Conservation (phyloP, 2,113 vertebrate genomes). For the Calypte anna region DNA sequence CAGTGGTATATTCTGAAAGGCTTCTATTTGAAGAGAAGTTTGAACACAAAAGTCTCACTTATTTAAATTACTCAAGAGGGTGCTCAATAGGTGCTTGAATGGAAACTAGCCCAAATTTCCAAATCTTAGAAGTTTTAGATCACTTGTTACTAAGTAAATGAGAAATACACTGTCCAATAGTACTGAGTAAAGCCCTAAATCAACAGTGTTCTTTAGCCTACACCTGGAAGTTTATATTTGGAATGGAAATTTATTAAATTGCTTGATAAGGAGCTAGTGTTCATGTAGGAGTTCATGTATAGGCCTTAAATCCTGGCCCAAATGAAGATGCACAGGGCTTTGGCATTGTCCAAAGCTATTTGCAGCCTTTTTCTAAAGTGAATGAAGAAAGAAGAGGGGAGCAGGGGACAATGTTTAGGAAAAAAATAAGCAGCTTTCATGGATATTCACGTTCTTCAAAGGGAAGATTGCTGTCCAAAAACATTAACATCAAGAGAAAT, state of each 20-base stretch:
- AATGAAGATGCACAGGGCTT: background rate
- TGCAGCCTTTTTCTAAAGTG: background rate
- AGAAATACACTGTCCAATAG: constrained; percentile 18
- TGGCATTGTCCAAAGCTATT: background rate
- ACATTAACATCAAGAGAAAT: background rate
- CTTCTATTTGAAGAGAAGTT: background rate
- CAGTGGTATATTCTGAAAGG: background rate
- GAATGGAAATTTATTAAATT: background rate
- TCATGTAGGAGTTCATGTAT: background rate
- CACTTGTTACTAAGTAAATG: constrained; percentile 2
- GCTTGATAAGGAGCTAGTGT: background rate
- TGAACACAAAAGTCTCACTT: constrained; percentile 13
- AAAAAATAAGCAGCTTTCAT: constrained; percentile 9
- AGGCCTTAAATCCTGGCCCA: background rate
- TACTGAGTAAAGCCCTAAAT: background rate
- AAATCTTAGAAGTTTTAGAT: background rate
- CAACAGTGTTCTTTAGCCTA: background rate
- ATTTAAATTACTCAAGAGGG: background rate
- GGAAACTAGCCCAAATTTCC: background rate
- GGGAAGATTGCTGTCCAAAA: background rate
- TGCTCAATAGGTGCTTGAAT: constrained; percentile 17
- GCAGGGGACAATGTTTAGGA: background rate
- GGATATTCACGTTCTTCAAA: constrained; percentile 13
- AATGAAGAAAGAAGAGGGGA: background rate
- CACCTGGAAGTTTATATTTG: background rate